Percentiles rank a stretch among this genome's conserved stretches.
Conservation (phyloP, 2,113 vertebrate species). For the Sceloporus undulatus region DNA sequence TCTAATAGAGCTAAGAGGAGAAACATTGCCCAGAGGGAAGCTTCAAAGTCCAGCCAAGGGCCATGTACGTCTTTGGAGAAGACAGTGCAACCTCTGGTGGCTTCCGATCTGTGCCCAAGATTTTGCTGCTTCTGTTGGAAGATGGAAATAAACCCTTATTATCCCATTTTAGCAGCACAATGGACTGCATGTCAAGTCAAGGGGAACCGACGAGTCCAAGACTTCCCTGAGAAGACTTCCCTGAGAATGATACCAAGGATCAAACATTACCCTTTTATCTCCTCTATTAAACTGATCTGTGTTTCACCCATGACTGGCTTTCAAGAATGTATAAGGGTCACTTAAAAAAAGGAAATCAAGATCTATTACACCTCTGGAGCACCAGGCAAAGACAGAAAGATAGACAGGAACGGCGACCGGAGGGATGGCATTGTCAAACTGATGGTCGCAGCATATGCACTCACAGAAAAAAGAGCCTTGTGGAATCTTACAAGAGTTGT, state of each 20-base stretch:
- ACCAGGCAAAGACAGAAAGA: neutral
- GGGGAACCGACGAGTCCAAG: neutral
- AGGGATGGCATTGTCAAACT: too few species aligned
- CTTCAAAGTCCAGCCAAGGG: neutral
- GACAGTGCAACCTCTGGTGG: neutral
- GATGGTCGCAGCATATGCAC: too few species aligned
- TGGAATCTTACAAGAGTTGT: too few species aligned
- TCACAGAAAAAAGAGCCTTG: too few species aligned
- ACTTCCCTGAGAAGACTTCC: too few species aligned
- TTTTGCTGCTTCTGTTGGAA: neutral
- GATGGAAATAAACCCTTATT: constrained; percentile 4
- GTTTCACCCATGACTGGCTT: neutral
- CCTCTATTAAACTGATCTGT: neutral
- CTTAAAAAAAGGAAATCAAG: neutral
- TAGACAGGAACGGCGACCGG: neutral
- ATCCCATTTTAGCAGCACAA: neutral
- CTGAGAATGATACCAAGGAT: neutral
- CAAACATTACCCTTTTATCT: neutral
- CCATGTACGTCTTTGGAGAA: neutral
- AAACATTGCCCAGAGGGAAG: constrained; percentile 1
- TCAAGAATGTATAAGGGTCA: neutral
- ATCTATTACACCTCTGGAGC: neutral
- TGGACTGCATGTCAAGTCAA: neutral
- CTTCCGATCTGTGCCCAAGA: neutral
- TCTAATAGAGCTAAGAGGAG: neutral